These are phyloP conservation scores for Bubo bubo DNA, from an alignment of 2,113 vertebrate genomes.

Conservation along the genomic window DNA sequence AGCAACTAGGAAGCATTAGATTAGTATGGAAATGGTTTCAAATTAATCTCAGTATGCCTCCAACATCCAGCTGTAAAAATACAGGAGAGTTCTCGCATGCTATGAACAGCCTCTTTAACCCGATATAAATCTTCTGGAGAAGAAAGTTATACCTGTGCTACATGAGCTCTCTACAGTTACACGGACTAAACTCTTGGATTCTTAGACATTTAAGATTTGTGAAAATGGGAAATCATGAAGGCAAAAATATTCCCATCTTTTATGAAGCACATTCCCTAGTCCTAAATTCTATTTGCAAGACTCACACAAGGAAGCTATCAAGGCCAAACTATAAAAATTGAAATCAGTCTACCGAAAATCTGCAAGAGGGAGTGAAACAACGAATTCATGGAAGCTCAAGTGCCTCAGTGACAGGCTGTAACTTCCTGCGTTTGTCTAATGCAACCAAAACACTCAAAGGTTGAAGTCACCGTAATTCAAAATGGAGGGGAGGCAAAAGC, in stretches of 20 bases:
- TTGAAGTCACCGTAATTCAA: not conserved
- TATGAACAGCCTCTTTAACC: not conserved
- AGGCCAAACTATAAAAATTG: not conserved
- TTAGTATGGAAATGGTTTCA: not conserved
- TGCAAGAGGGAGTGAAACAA: not conserved
- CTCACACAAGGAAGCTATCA: not conserved
- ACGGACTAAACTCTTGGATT: not conserved
- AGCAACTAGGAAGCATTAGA: not conserved
- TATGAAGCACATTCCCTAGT: not conserved
- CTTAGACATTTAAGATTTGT: not conserved
- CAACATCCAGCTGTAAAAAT: slow-evolving; percentile 46
- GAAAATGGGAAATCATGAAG: not conserved
- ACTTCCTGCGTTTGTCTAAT: not conserved
- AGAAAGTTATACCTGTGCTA: not conserved
- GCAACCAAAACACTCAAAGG: not conserved
- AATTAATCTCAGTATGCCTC: not conserved
- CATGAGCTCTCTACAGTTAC: not conserved
- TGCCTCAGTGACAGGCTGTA: not conserved
- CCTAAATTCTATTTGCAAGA: not conserved
- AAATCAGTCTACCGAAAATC: not conserved
- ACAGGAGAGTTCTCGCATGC: not conserved
- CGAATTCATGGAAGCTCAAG: not conserved
- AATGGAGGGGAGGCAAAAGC: not conserved
- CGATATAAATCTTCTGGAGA: not conserved
- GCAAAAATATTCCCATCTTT: not conserved